phyloP scores from a whole-genome alignment of 2,888 invertebrate species.

The Apantesis nais region DNA sequence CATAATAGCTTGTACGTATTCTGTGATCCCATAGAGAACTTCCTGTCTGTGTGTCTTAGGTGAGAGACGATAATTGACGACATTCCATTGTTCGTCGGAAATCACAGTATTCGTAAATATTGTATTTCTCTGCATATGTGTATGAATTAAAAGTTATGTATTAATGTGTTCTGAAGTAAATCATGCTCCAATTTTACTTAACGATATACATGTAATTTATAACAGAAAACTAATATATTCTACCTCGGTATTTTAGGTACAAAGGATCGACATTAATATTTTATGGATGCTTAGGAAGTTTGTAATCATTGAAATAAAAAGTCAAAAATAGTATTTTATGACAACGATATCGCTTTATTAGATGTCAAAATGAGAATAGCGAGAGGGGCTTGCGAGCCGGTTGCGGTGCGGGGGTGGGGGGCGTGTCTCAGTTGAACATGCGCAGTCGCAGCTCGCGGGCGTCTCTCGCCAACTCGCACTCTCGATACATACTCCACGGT shows the following conservation, averaged over 20 bases:
- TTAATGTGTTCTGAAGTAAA: too few relatives aligned
- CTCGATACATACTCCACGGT: constrained; percentile 80
- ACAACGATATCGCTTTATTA: constrained; percentile 89
- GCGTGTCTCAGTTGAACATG: constrained; percentile 75
- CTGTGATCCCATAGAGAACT: neutral
- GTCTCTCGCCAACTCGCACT: constrained; percentile 66
- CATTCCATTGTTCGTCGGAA: neutral
- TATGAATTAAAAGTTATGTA: neutral
- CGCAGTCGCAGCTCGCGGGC: constrained; percentile 62
- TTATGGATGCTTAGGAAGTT: neutral
- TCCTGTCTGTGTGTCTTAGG: neutral
- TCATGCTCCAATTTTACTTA: too few relatives aligned
- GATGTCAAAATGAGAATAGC: constrained; percentile 73
- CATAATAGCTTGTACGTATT: neutral
- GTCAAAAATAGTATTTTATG: constrained; percentile 79
- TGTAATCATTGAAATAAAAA: constrained; percentile 55
- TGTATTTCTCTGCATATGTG: neutral
- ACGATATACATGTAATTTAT: neutral
- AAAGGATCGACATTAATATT: neutral
- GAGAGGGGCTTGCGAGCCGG: constrained; percentile 59
- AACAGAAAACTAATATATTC: neutral
- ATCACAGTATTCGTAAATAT: neutral
- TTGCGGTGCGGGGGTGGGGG: constrained; percentile 74
- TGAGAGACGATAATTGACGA: neutral
- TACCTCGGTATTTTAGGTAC: neutral